These are phyloP conservation scores for Psittacara wagleri DNA, from an alignment of 2,113 vertebrate species.

Conservation along the genomic window DNA sequence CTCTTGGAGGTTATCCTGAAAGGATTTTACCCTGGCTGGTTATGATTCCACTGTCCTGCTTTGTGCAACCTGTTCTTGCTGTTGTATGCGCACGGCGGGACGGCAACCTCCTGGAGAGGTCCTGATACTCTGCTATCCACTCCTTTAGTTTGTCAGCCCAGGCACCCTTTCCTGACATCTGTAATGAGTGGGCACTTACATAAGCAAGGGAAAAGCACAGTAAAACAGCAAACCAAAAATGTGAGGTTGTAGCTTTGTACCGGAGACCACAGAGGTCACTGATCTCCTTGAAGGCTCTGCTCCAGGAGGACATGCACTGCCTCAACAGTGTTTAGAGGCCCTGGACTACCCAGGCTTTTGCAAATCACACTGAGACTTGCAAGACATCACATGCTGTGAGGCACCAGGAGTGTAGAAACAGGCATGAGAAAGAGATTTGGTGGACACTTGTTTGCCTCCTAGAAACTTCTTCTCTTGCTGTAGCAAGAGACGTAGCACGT, in stretches of 20 bases:
- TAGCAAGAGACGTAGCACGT: neutral
- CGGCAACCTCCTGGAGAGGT: neutral
- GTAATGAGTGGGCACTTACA: neutral
- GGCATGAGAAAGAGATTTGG: neutral
- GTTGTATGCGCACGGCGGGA: rapidly evolving
- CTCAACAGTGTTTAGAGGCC: neutral
- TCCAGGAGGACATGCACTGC: neutral
- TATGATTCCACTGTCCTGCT: neutral
- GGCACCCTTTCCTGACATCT: neutral
- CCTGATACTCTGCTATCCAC: neutral
- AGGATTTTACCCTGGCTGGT: neutral
- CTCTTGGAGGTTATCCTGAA: neutral
- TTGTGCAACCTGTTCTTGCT: neutral
- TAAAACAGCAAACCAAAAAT: neutral
- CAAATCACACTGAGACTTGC: neutral
- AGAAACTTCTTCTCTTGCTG: neutral
- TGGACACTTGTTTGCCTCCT: neutral
- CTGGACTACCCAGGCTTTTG: neutral
- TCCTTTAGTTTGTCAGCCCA: neutral
- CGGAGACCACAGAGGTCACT: neutral
- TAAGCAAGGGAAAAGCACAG: neutral
- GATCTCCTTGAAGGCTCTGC: neutral
- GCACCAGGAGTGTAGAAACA: neutral
- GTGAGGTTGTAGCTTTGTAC: neutral
- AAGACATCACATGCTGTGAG: neutral